These are phyloP conservation scores for Drosophila niveifrons DNA, from an alignment of 2,888 invertebrate genomes.

Conservation along the genomic window DNA sequence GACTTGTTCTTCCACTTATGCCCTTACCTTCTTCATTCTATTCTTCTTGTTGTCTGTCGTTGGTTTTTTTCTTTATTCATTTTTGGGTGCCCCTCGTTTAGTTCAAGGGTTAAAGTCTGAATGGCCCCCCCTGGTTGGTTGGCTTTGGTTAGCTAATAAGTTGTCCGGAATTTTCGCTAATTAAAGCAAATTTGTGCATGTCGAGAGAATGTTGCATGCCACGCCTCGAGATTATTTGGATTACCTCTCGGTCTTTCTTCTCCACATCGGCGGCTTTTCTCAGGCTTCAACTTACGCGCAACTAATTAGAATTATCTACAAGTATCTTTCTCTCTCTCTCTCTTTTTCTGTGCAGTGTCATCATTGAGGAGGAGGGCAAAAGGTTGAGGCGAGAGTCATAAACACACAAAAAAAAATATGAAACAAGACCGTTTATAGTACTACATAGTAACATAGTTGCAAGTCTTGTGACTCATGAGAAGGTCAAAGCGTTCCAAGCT, in stretches of 20 bases:
- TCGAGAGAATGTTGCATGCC: constrained; percentile 6
- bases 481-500: constrained; percentile 36
- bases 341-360: constrained; percentile 1
- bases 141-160: constrained; percentile 23
- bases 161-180: constrained; percentile 28
- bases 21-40: no score
- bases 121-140: constrained; percentile 6
- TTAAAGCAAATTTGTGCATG: constrained; percentile 37
- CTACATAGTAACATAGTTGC: no score
- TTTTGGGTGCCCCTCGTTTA: constrained; percentile 41
- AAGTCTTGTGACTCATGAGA: constrained; percentile 18
- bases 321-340: neutral
- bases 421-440: constrained; percentile 56
- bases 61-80: constrained; percentile 1
- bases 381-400: constrained; percentile 9
- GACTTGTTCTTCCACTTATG: neutral
- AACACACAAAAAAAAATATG: constrained; percentile 45
- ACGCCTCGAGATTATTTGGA: constrained; percentile 8
- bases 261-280: constrained; percentile 21
- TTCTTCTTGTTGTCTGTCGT: neutral
- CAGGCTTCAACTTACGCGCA: constrained; percentile 20
- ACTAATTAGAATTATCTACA: constrained; percentile 22
- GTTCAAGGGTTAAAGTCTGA: constrained; percentile 56
- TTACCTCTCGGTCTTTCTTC: neutral
- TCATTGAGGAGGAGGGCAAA: neutral